Percentiles rank a stretch among this genome's conserved stretches.
Conservation (phyloP, 2,113 vertebrate genomes). For the Tinamus guttatus region DNA sequence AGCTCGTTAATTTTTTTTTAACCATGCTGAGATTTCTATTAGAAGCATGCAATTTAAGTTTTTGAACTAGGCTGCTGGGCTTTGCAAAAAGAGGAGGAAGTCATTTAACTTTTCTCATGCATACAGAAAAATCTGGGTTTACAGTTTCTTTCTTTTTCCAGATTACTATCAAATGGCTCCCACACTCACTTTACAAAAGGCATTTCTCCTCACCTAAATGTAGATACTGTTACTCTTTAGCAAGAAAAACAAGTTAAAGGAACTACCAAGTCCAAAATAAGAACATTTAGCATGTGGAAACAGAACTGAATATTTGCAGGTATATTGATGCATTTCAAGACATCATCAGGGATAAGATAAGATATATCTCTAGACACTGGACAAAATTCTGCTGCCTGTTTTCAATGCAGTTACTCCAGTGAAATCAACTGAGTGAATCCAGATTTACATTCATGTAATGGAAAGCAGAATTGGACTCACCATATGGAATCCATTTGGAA, state of each 20-base stretch:
- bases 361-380: conserved; percentile 33
- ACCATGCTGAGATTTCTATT: conserved; percentile 48
- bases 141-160: conserved; percentile 1
- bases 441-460: conserved; percentile 59
- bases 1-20: neutral
- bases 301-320: conserved; percentile 35
- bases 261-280: conserved; percentile 27
- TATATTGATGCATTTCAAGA: conserved; percentile 34
- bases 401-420: conserved; percentile 33
- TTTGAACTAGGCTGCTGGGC: conserved; percentile 17
- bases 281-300: conserved; percentile 1
- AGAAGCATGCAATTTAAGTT: neutral
- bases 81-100: conserved; percentile 1
- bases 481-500: conserved; percentile 66
- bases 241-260: neutral
- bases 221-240: neutral
- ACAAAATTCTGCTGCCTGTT: conserved; percentile 50
- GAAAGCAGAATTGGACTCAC: conserved; percentile 58
- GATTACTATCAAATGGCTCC: conserved; percentile 13
- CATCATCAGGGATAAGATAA: conserved; percentile 56
- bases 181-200: neutral
- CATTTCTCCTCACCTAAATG: neutral
- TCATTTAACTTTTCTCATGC: neutral
- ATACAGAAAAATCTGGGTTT: neutral
- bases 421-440: conserved; percentile 53